Percentiles rank a stretch among this genome's conserved stretches.
These are phyloP conservation scores for Acarapis woodi DNA, from an alignment of 1,140 invertebrate species.

Conservation along the genomic window DNA sequence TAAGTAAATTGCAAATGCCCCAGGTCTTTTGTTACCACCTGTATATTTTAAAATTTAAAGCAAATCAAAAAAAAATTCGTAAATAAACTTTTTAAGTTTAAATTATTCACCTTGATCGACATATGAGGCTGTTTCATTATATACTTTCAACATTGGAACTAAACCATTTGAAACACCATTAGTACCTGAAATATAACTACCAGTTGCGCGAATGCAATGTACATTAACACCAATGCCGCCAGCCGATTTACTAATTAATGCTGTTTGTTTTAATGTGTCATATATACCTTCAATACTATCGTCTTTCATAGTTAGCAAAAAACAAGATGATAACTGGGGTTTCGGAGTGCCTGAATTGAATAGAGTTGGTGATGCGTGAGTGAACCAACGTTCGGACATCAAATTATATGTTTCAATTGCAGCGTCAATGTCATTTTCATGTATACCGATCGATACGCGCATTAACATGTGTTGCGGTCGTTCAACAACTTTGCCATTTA, in stretches of 20 bases:
- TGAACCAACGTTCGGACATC: constrained; percentile 83
- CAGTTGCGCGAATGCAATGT: constrained; percentile 75
- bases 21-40: constrained; percentile 37
- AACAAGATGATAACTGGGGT: constrained; percentile 83
- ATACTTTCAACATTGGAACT: constrained; percentile 88
- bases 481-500: constrained; percentile 75
- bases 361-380: constrained; percentile 85
- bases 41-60: too few relatives aligned
- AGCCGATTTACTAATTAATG: constrained; percentile 81
- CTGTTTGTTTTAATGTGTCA: constrained; percentile 72
- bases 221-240: constrained; percentile 92
- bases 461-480: constrained; percentile 96
- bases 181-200: constrained; percentile 71
- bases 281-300: constrained; percentile 98
- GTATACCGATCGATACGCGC: constrained; percentile 87
- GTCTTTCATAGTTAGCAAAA: constrained; percentile 70
- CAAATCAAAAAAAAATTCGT: constrained; percentile 6
- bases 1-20: constrained; percentile 91
- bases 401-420: constrained; percentile 91
- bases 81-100: constrained; percentile 47
- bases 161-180: constrained; percentile 84
- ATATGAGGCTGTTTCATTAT: constrained; percentile 82
- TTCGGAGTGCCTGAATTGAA: constrained; percentile 73
- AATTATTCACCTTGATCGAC: constrained; percentile 98
- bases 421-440: constrained; percentile 65